A percentile compares a stretch with the other conserved stretches of the same genome.
phyloP scores from a whole-genome alignment of 2,888 invertebrate species.

The Sericinus montela region DNA sequence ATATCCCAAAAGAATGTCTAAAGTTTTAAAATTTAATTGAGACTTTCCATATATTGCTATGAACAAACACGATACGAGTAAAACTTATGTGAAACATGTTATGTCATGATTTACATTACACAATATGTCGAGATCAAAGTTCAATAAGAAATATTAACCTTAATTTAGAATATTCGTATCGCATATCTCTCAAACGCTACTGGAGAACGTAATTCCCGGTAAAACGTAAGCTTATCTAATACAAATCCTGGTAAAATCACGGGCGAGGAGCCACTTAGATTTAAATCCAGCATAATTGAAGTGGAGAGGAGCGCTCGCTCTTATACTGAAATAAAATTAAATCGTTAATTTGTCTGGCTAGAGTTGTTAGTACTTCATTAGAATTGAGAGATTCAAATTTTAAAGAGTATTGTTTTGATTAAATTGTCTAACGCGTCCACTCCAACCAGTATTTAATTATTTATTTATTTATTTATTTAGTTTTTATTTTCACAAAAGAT shows the following conservation, averaged over 20 bases:
- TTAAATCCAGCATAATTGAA: slow-evolving; percentile 33
- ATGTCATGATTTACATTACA: too few relatives aligned
- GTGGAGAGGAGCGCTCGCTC: slow-evolving; percentile 22
- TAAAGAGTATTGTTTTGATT: slow-evolving; percentile 4
- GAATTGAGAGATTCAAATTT: slow-evolving; percentile 23
- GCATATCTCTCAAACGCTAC: slow-evolving; percentile 2
- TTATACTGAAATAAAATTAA: slow-evolving; percentile 33
- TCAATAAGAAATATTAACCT: too few relatives aligned
- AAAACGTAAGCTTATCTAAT: slow-evolving; percentile 25
- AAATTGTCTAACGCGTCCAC: background rate
- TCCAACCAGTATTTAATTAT: background rate
- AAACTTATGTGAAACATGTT: too few relatives aligned
- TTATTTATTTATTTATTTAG: background rate
- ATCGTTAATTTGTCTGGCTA: slow-evolving; percentile 27
- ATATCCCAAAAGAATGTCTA: too few relatives aligned
- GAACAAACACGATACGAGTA: too few relatives aligned
- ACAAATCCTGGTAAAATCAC: slow-evolving; percentile 14
- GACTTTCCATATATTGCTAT: too few relatives aligned
- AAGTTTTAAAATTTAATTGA: too few relatives aligned
- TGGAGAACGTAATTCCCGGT: slow-evolving; percentile 12
- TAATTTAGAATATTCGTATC: background rate
- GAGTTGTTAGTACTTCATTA: slow-evolving; percentile 20
- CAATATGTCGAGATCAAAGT: too few relatives aligned
- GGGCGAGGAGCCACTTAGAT: slow-evolving; percentile 22
- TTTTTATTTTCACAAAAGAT: too few relatives aligned